Evolutionary conservation across 1,140 invertebrate species (phyloP).

Genomic region (Drosophila chauvacae): DNA sequence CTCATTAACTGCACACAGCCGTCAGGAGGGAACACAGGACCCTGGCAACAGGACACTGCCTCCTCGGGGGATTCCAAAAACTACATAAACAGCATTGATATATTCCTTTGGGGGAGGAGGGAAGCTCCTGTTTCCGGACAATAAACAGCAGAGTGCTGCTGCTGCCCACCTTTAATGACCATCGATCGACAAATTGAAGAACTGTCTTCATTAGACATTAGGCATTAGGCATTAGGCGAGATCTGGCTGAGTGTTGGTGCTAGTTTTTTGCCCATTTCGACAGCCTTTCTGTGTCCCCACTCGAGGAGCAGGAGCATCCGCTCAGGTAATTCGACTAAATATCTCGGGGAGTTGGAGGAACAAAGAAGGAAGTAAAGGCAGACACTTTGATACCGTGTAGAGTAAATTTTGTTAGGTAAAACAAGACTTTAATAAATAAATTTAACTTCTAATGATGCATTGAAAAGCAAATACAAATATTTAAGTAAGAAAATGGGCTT

Average conservation of each 20-base stretch:
- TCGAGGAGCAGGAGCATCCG: constrained; percentile 22
- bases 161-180: constrained; percentile 51
- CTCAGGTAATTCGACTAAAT: constrained; percentile 49
- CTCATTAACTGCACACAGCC: constrained; percentile 80
- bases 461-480: background rate
- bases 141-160: constrained; percentile 16
- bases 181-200: constrained; percentile 75
- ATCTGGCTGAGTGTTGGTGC: constrained; percentile 33
- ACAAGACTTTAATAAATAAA: background rate
- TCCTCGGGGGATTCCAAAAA: constrained; percentile 29
- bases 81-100: constrained; percentile 34
- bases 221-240: constrained; percentile 5
- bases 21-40: constrained; percentile 23
- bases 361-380: background rate
- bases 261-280: constrained; percentile 20
- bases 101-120: background rate
- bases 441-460: fast-evolving
- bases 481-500: background rate
- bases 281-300: constrained; percentile 5
- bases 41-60: constrained; percentile 12
- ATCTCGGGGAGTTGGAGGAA: constrained; percentile 6
- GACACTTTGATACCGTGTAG: background rate
- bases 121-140: background rate
- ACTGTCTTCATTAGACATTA: constrained; percentile 72
- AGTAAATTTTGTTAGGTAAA: background rate